These are phyloP conservation scores for Ecliptopera silaceata DNA, from an alignment of 2,888 invertebrate genomes.

Conservation along the genomic window DNA sequence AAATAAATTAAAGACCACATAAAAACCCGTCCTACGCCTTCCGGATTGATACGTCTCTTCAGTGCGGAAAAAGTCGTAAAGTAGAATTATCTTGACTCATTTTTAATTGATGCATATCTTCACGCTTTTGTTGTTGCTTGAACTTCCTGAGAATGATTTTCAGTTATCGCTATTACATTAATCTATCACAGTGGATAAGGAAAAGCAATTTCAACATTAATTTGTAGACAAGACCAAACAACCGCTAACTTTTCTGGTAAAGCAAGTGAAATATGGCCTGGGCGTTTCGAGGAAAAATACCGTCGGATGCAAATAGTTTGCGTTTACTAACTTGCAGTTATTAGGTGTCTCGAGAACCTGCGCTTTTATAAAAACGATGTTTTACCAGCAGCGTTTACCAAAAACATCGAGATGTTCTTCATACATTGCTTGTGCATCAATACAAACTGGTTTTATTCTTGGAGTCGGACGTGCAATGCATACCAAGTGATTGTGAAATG, in stretches of 20 bases:
- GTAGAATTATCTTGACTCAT: slow-evolving; percentile 22
- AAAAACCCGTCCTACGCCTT: slow-evolving; percentile 4
- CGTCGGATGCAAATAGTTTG: slow-evolving; percentile 67
- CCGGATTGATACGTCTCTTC: slow-evolving; percentile 10
- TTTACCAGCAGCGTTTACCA: slow-evolving; percentile 14
- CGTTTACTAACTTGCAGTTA: slow-evolving; percentile 65
- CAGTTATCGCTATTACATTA: slow-evolving; percentile 15
- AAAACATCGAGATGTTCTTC: slow-evolving; percentile 1
- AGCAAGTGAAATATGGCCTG: slow-evolving; percentile 50
- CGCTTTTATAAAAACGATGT: slow-evolving; percentile 51
- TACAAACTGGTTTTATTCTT: neutral
- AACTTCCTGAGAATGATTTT: slow-evolving; percentile 10
- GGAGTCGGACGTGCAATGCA: slow-evolving; percentile 31
- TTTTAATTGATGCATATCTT: slow-evolving; percentile 12
- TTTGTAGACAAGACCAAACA: slow-evolving; percentile 37
- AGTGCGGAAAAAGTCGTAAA: slow-evolving; percentile 11
- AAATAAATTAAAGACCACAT: slow-evolving; percentile 17
- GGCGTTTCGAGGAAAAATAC: slow-evolving; percentile 69
- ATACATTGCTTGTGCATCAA: slow-evolving; percentile 36
- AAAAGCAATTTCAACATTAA: slow-evolving; percentile 37
- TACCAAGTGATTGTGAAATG: slow-evolving; percentile 10
- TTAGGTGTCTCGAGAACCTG: slow-evolving; percentile 57
- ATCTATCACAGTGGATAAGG: slow-evolving; percentile 19
- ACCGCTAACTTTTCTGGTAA: slow-evolving; percentile 52
- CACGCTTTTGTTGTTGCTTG: slow-evolving; percentile 10